Evolutionary conservation across 2,888 invertebrate genomes (phyloP).

Genomic region (Campopleginae sp.): DNA sequence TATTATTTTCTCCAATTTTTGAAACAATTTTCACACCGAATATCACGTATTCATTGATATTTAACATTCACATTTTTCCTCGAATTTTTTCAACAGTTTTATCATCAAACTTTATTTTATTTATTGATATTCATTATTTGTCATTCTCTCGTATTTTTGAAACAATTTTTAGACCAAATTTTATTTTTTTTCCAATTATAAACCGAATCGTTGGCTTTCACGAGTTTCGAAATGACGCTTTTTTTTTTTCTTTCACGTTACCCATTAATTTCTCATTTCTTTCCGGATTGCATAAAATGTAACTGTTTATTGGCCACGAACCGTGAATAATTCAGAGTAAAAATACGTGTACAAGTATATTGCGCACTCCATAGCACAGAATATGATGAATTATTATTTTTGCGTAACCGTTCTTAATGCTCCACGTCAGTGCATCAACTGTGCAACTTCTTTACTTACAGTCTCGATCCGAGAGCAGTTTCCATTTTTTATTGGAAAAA

Average conservation of each 20-base stretch:
- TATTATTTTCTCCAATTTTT: not conserved
- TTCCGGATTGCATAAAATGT: not conserved
- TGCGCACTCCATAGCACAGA: constrained; percentile 18
- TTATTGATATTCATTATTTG: not conserved
- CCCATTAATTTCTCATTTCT: not conserved
- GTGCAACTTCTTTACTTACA: constrained; percentile 44
- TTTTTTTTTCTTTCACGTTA: not conserved
- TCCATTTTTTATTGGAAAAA: not conserved
- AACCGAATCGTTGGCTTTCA: not conserved
- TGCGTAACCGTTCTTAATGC: constrained; percentile 46
- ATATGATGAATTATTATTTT: constrained; percentile 34
- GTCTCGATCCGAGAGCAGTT: not conserved
- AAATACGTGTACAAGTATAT: not conserved
- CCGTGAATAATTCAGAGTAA: constrained; percentile 7
- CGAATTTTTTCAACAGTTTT: not conserved
- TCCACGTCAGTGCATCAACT: constrained; percentile 29
- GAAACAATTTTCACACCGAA: no score
- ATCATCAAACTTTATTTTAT: not conserved
- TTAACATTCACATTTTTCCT: no score
- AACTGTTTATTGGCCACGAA: not conserved
- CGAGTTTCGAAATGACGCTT: not conserved
- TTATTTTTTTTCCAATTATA: no score
- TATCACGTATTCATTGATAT: no score
- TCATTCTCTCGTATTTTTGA: no score
- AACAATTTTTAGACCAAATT: no score